Conservation (phyloP, 2,113 vertebrate genomes). For the Sinocyclocheilus anophthalmus region DNA sequence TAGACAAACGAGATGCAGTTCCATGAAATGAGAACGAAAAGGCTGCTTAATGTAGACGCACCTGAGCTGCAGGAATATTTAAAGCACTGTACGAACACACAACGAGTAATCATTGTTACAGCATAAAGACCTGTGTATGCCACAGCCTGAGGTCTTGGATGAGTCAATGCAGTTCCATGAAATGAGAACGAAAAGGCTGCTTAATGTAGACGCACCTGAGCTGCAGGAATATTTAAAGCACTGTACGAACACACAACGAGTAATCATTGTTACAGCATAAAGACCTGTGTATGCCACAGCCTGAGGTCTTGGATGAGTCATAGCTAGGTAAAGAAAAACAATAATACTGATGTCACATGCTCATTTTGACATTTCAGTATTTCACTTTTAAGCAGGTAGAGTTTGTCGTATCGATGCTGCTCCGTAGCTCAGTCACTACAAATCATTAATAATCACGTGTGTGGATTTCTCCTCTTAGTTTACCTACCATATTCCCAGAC, state of each 20-base stretch:
- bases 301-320: conserved; percentile 3
- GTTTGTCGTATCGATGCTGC: conserved; percentile 26
- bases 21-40: conserved; percentile 2
- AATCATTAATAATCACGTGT: not conserved
- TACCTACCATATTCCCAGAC: not conserved
- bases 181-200: conserved; percentile 56
- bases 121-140: conserved; percentile 51
- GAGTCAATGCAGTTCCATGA: conserved; percentile 11
- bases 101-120: conserved; percentile 54
- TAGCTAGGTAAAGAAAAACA: not conserved
- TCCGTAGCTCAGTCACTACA: conserved; percentile 13
- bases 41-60: conserved; percentile 63
- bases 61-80: conserved; percentile 50
- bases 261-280: conserved; percentile 55
- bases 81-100: conserved; percentile 62
- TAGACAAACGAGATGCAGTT: conserved; percentile 21
- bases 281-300: conserved; percentile 38
- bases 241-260: conserved; percentile 58
- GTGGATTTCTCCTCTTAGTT: conserved; percentile 1
- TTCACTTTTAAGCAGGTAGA: conserved; percentile 22
- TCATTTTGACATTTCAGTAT: conserved; percentile 9
- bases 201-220: conserved; percentile 54
- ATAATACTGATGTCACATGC: conserved; percentile 1
- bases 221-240: conserved; percentile 59
- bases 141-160: conserved; percentile 23